phyloP scores from a whole-genome alignment of 2,888 invertebrate species.

The Drosophila mulleri region DNA sequence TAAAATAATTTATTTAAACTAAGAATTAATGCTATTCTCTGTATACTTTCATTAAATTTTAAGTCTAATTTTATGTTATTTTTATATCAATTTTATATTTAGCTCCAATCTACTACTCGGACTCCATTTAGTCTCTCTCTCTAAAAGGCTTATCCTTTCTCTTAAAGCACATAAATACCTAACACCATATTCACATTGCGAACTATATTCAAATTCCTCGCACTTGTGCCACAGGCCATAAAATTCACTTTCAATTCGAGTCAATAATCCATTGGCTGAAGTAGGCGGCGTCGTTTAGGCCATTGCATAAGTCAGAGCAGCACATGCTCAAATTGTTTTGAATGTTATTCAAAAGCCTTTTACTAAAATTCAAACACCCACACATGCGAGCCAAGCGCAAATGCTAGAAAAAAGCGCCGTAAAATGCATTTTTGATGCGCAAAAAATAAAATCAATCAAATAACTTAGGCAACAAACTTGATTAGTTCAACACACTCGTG shows the following conservation, averaged over 20 bases:
- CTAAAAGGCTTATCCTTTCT: slow-evolving; percentile 1
- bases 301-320: slow-evolving; percentile 60
- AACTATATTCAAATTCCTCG: slow-evolving; percentile 27
- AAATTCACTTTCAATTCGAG: slow-evolving; percentile 46
- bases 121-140: background rate
- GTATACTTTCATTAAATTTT: background rate
- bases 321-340: slow-evolving; percentile 47
- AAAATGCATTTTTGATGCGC: slow-evolving; percentile 54
- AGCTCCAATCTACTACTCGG: no score
- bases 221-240: slow-evolving; percentile 35
- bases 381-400: slow-evolving; percentile 26
- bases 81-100: no score
- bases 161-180: background rate
- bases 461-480: slow-evolving; percentile 69
- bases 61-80: background rate
- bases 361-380: slow-evolving; percentile 53
- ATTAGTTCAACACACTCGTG: slow-evolving; percentile 51
- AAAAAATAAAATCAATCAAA: slow-evolving; percentile 46
- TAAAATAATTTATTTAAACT: no score
- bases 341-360: slow-evolving; percentile 69
- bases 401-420: slow-evolving; percentile 3
- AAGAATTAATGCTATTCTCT: no score
- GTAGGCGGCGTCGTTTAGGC: slow-evolving; percentile 33
- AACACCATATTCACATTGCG: slow-evolving; percentile 16
- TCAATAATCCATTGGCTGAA: slow-evolving; percentile 9